Evolutionary conservation across 2,113 vertebrate genomes (phyloP).

Genomic region (Guaruba guarouba): DNA sequence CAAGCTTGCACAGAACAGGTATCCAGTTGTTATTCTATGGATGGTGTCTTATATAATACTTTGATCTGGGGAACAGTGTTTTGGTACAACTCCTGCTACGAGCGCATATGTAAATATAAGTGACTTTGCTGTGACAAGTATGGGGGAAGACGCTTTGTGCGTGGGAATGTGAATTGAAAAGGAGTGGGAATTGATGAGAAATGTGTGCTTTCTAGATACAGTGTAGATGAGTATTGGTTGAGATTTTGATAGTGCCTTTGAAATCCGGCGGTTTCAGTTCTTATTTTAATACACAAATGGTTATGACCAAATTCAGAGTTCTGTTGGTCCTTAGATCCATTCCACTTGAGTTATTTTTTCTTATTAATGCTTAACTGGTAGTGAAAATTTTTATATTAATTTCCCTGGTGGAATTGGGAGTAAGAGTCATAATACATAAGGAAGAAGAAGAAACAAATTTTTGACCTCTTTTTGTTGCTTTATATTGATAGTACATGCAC

Average conservation of each 20-base stretch:
- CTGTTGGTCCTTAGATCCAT: neutral
- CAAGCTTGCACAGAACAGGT: neutral
- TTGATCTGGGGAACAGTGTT: neutral
- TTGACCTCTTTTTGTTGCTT: neutral
- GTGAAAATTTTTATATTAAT: neutral
- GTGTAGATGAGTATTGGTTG: neutral
- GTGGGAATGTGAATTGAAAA: neutral
- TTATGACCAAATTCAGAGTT: neutral
- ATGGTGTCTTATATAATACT: neutral
- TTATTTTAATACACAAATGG: neutral
- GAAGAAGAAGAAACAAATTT: neutral
- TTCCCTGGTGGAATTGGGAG: neutral
- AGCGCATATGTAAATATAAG: neutral
- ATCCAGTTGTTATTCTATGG: neutral
- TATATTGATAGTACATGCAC: neutral
- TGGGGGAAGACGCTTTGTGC: neutral
- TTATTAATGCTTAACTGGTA: neutral
- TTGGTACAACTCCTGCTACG: neutral
- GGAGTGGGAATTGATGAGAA: neutral
- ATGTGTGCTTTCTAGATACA: neutral
- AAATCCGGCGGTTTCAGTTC: neutral
- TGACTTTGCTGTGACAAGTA: neutral
- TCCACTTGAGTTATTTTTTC: neutral
- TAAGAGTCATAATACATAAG: neutral
- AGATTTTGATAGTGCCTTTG: neutral